phyloP scores from a whole-genome alignment of 2,113 vertebrate species.

The Glaucidium brasilianum region DNA sequence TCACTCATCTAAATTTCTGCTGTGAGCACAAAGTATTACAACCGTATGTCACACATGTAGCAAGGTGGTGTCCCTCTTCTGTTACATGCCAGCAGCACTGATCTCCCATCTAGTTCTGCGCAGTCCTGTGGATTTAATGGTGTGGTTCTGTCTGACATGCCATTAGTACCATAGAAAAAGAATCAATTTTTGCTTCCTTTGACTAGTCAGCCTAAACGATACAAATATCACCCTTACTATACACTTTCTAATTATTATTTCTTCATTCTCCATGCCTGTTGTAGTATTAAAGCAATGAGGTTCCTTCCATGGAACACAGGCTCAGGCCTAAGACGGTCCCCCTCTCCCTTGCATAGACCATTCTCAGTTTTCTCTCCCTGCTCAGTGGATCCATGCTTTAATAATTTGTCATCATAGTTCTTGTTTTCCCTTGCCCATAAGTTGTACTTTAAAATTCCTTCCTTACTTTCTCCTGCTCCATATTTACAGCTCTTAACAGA shows the following conservation, averaged over 20 bases:
- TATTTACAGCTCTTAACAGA: not conserved
- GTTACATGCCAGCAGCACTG: accelerated
- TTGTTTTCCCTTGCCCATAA: not conserved
- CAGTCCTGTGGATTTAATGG: accelerated
- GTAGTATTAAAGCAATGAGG: not conserved
- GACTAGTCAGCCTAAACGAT: not conserved
- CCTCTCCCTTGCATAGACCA: not conserved
- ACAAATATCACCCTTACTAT: not conserved
- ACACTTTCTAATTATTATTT: not conserved
- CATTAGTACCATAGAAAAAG: not conserved
- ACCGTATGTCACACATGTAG: accelerated
- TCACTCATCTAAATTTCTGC: not conserved
- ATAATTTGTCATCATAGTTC: too few species aligned
- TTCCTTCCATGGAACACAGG: not conserved
- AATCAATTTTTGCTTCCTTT: not conserved
- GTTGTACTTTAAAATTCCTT: not conserved
- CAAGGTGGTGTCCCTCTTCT: not conserved
- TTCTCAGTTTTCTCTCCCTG: not conserved
- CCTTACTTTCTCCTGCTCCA: not conserved
- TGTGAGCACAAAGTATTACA: not conserved
- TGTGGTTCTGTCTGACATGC: not conserved
- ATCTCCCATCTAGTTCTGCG: not conserved
- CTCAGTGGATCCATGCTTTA: not conserved
- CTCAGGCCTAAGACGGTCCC: not conserved
- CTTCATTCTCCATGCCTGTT: not conserved